Evolutionary conservation across 2,113 vertebrate genomes (phyloP), one percentile per base, ranked within the genome.

Genomic region (Channa maculata): DNA sequence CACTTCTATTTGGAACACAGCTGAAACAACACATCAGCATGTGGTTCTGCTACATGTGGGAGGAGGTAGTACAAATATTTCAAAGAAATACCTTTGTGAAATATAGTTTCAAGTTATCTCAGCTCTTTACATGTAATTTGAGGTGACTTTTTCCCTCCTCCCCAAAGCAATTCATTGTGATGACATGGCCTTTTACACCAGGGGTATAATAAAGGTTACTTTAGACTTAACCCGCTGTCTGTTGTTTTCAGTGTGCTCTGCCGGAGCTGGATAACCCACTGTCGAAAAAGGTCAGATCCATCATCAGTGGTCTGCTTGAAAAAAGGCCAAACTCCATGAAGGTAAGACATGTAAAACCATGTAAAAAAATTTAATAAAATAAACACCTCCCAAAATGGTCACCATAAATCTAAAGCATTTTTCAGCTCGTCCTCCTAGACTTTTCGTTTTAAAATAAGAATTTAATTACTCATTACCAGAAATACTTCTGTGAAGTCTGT

Each of bases 281-380:
- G 65, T 98, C 97, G 2, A 95, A 91, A 72, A 96, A 96, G 67
- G 75, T 98, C 12, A 92, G 92, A 48, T 88, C 92, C 75, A 90
- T 97, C 72, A 91, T 98, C 80, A 67, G 68, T 39, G 79, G 58
- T 13, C 91, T 97, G 76, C 94, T 96, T 50, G 92, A 93, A 48
- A 95, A 94, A 72, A 94, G 92, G 75, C 91, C 96, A 2, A 93
- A 95, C 86, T 96, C 95, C 0, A 97, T 97, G 97, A 98, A 98
- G 95, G 98, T 99, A 94, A 68, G 72, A 8, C 1, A 43, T 39
- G 0, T 8, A 5, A 3, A n/a, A 13, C 14, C 15, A 14, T n/a
- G 5, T 9, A 1, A 8, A 9, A 10, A 5, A 48, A 24, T n/a
- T n/a, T n/a, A 24, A 24, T 1, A 24, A 24, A 24, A 24, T 24